These are phyloP conservation scores for Drosophila arawakana DNA, from an alignment of 1,140 invertebrate species.

Conservation along the genomic window DNA sequence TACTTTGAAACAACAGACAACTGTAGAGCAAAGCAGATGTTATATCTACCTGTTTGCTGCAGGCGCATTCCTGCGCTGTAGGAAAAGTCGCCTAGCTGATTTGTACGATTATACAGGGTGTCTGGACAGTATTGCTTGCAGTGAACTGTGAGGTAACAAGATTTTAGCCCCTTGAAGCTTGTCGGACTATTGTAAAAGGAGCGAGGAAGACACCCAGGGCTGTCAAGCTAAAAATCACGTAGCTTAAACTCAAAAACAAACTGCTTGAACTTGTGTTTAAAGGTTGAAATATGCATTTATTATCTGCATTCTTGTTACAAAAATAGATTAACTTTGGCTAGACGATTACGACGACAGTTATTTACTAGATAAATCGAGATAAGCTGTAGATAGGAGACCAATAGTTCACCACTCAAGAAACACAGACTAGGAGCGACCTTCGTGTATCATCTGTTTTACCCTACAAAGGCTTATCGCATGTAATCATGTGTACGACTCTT, in stretches of 20 bases:
- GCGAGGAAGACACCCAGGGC: too few relatives aligned
- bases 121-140: too few relatives aligned
- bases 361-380: conserved; percentile 15
- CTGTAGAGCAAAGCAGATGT: too few relatives aligned
- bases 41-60: too few relatives aligned
- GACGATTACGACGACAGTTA: conserved; percentile 13
- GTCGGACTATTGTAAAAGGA: too few relatives aligned
- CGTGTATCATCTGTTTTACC: background rate
- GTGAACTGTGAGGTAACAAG: too few relatives aligned
- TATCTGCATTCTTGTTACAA: conserved; percentile 9
- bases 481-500: background rate
- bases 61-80: too few relatives aligned
- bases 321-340: conserved; percentile 33
- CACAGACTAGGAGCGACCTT: conserved; percentile 10
- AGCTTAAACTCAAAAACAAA: background rate
- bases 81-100: too few relatives aligned
- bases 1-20: too few relatives aligned
- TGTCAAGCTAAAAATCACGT: background rate
- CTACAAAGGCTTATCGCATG: conserved; percentile 1
- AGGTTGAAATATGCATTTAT: conserved; percentile 10
- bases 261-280: background rate
- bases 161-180: too few relatives aligned
- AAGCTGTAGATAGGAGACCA: conserved; percentile 13
- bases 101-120: too few relatives aligned
- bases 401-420: conserved; percentile 7